A percentile compares a stretch with the other conserved stretches of the same genome.
Evolutionary conservation across 2,888 invertebrate genomes (phyloP).

Genomic region (Plebejus melissa): DNA sequence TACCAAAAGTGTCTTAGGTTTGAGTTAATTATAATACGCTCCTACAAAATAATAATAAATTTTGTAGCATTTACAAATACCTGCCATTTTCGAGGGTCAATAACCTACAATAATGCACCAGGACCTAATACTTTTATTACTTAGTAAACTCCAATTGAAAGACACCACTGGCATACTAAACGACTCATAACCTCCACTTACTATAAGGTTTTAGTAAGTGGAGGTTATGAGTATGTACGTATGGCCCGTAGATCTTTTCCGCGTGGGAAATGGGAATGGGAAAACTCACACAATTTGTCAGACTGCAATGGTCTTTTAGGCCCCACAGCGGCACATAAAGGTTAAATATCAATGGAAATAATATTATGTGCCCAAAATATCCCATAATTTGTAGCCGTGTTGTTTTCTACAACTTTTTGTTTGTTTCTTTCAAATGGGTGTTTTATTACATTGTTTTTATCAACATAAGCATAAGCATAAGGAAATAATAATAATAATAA

Average conservation of each 20-base stretch:
- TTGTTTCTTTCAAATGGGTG: not conserved
- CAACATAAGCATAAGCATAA: not conserved
- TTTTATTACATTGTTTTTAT: constrained; percentile 1
- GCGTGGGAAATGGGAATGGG: not conserved
- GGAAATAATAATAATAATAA: not conserved
- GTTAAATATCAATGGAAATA: not conserved
- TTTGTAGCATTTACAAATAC: too few relatives aligned
- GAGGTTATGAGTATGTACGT: too few relatives aligned
- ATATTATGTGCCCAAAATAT: not conserved
- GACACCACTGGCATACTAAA: not conserved
- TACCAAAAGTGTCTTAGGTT: too few relatives aligned
- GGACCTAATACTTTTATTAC: not conserved
- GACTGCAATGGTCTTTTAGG: not conserved
- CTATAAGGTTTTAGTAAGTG: too few relatives aligned
- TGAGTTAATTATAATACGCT: too few relatives aligned
- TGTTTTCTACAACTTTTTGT: not conserved
- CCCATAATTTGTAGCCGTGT: not conserved
- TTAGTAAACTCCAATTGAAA: not conserved
- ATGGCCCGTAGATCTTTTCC: not conserved
- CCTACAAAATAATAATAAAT: too few relatives aligned
- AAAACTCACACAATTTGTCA: not conserved
- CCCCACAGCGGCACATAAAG: not conserved
- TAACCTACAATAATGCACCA: too few relatives aligned
- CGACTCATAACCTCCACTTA: not conserved
- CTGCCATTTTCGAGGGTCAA: too few relatives aligned